Percentiles rank a stretch among this genome's conserved stretches.
Evolutionary conservation across 2,888 invertebrate species (phyloP).

Genomic region (Luffia ferchaultella): DNA sequence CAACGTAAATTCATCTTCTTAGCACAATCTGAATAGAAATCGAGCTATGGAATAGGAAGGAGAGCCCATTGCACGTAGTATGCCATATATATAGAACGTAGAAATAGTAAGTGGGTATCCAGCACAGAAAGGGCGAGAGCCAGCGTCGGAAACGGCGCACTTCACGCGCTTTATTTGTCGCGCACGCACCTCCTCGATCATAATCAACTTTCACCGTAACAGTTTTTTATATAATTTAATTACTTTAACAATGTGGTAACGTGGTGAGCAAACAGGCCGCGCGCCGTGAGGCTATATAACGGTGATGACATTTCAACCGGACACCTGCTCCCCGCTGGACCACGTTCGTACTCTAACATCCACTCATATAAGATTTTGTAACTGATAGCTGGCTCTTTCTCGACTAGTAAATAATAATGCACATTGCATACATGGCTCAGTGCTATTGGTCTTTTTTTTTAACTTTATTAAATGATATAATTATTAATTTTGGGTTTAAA

Average conservation of each 20-base stretch:
- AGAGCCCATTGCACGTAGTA: too few species aligned
- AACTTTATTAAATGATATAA: too few species aligned
- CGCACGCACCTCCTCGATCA: conserved; percentile 35
- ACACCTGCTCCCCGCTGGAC: conserved; percentile 17
- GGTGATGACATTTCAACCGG: conserved; percentile 44
- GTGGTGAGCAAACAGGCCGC: conserved; percentile 4
- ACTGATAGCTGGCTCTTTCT: not conserved
- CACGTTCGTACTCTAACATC: not conserved
- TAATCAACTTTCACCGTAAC: conserved; percentile 53
- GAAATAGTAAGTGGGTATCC: too few species aligned
- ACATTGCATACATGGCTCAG: too few species aligned
- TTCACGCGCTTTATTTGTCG: conserved; percentile 32
- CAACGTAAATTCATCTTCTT: too few species aligned
- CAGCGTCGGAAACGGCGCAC: not conserved
- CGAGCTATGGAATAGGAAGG: too few species aligned
- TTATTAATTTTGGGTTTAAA: too few species aligned
- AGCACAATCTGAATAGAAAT: too few species aligned
- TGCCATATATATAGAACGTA: too few species aligned
- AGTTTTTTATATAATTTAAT: conserved; percentile 14
- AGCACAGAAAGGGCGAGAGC: not conserved
- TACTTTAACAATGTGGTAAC: conserved; percentile 12
- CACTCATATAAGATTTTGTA: not conserved
- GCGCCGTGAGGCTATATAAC: conserved; percentile 25
- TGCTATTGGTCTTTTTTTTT: too few species aligned
- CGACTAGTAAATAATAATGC: too few species aligned